Evolutionary conservation across 2,797 vertebrate genomes (phyloP).

Genomic region (Eremophila alpestris): DNA sequence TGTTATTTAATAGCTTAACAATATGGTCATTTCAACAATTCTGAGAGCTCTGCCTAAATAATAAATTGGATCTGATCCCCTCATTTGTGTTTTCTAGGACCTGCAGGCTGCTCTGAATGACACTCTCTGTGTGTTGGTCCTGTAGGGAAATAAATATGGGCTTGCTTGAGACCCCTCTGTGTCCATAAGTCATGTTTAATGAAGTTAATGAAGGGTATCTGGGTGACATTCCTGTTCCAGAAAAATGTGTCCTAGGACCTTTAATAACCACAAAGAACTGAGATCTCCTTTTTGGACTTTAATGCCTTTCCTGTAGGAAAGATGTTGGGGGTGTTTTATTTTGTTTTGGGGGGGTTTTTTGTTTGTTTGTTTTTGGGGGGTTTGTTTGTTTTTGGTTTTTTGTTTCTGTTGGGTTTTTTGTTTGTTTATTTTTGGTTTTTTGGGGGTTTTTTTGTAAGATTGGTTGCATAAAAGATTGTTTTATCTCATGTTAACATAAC

Average conservation of each 20-base stretch:
- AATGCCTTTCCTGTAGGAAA: not conserved
- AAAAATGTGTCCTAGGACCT: not conserved
- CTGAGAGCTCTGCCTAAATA: not conserved
- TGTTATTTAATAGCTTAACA: not conserved
- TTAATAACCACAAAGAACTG: not conserved
- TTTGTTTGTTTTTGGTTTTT: not conserved
- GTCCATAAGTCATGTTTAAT: not conserved
- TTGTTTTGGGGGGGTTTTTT: not conserved
- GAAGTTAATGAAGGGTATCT: not conserved
- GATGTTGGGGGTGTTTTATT: not conserved
- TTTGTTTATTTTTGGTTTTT: not conserved
- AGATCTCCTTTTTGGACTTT: not conserved
- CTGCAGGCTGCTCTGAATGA: not conserved
- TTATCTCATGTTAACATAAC: not conserved
- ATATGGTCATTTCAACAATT: not conserved
- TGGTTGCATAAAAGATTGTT: not conserved
- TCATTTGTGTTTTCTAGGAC: not conserved
- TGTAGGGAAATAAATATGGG: not conserved
- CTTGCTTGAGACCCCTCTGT: not conserved
- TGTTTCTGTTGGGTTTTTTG: not conserved
- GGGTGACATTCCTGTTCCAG: not conserved
- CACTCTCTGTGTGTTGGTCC: not conserved
- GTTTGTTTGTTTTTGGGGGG: too few species aligned
- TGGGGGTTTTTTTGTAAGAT: not conserved
- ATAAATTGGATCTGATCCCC: not conserved